Evolutionary conservation across 2,888 invertebrate genomes (phyloP).

Genomic region (Scaptomyza flava): DNA sequence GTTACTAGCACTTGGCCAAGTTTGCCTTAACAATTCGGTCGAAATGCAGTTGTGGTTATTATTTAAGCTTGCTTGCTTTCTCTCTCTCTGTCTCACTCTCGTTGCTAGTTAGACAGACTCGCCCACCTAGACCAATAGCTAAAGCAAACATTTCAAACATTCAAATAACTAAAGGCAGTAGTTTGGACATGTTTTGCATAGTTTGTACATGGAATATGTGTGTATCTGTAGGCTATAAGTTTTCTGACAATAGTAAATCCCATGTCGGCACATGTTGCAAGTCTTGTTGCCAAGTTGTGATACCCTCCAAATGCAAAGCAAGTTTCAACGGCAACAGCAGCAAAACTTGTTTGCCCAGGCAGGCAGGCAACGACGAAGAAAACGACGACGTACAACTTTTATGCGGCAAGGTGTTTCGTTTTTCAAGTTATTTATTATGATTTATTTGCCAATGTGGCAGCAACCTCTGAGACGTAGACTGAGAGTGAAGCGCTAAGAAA

Average conservation of each 20-base stretch:
- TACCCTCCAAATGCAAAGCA: conserved; percentile 11
- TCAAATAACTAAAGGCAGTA: not conserved
- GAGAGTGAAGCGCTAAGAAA: conserved; percentile 3
- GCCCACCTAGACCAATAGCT: not conserved
- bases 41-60: not conserved
- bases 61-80: not conserved
- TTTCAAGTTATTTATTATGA: conserved; percentile 82
- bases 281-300: conserved; percentile 4
- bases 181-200: not conserved
- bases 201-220: not conserved
- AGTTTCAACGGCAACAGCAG: conserved; percentile 14
- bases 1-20: not conserved
- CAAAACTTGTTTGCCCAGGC: conserved; percentile 51
- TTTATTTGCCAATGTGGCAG: conserved; percentile 79
- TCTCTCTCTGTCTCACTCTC: not conserved
- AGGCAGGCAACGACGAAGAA: conserved; percentile 45
- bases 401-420: conserved; percentile 78
- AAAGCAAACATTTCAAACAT: not conserved
- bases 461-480: conserved; percentile 44
- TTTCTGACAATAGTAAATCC: conserved; percentile 5
- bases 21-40: not conserved
- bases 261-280: conserved; percentile 16
- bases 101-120: not conserved
- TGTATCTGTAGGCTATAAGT: not conserved
- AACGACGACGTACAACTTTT: conserved; percentile 70